Conservation (phyloP, 2,113 vertebrate genomes). For the Cyanoliseus patagonus region DNA sequence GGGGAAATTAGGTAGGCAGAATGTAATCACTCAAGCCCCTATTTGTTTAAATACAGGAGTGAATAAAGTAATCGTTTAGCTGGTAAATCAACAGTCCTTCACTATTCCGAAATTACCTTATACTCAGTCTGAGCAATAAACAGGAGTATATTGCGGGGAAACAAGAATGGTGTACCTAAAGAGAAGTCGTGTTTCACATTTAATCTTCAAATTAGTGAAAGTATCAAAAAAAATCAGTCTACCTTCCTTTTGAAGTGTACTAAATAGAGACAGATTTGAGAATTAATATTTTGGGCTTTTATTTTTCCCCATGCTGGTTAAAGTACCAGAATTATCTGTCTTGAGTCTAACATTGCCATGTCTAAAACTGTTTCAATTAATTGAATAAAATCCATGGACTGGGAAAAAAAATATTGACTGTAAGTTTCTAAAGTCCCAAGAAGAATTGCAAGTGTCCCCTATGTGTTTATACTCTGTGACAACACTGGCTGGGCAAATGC, state of each 20-base stretch:
- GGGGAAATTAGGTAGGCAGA: not conserved
- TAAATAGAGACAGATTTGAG: constrained; percentile 8
- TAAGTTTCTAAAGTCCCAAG: not conserved
- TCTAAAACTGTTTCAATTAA: not conserved
- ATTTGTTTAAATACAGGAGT: not conserved
- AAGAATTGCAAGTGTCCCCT: not conserved
- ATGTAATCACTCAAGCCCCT: not conserved
- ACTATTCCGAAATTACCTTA: not conserved
- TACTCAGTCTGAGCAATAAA: not conserved
- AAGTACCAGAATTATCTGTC: not conserved
- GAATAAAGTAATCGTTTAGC: not conserved
- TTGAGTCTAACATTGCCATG: not conserved
- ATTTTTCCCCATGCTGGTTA: not conserved
- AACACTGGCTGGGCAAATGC: not conserved
- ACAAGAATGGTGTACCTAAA: not conserved
- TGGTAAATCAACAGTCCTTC: not conserved
- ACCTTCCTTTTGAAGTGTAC: not conserved
- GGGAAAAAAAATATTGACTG: not conserved
- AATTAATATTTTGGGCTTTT: not conserved
- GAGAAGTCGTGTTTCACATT: not conserved
- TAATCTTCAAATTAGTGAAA: not conserved
- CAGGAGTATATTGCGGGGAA: not conserved
- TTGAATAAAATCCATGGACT: constrained; percentile 1
- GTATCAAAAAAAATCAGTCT: not conserved
- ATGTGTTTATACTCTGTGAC: not conserved